Percentiles rank a stretch among this genome's conserved stretches.
Evolutionary conservation across 1,140 invertebrate species (phyloP).

Genomic region (Agrilus planipennis): DNA sequence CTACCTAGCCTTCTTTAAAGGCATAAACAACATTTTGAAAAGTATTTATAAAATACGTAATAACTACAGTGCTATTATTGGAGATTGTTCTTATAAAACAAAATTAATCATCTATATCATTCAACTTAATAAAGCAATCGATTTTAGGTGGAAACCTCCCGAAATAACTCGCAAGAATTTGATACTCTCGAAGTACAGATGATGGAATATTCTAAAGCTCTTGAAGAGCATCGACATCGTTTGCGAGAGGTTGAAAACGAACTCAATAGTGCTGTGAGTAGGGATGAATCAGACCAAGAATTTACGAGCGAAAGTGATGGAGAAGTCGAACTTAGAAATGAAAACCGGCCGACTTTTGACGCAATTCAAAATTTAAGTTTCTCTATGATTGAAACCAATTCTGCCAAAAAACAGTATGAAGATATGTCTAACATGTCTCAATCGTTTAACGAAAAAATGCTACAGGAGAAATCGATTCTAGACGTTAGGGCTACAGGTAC

Average conservation of each 20-base stretch:
- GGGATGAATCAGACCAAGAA: constrained; percentile 30
- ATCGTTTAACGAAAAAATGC: constrained; percentile 31
- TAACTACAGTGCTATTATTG: too few relatives aligned
- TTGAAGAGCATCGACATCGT: constrained; percentile 24
- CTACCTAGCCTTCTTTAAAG: too few relatives aligned
- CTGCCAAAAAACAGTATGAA: constrained; percentile 14
- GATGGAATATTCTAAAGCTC: constrained; percentile 23
- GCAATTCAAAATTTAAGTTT: constrained; percentile 25
- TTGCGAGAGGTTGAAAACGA: constrained; percentile 25
- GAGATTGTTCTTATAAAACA: too few relatives aligned
- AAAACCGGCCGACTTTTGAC: constrained; percentile 14
- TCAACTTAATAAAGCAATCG: too few relatives aligned
- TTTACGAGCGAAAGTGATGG: constrained; percentile 30
- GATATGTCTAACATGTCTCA: constrained; percentile 30
- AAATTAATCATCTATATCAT: too few relatives aligned
- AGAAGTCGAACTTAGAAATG: constrained; percentile 26
- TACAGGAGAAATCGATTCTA: constrained; percentile 29
- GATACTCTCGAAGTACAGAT: constrained; percentile 27
- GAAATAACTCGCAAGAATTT: constrained; percentile 23
- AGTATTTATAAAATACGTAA: too few relatives aligned
- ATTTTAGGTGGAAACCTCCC: background rate
- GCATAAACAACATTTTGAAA: too few relatives aligned
- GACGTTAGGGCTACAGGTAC: too few relatives aligned
- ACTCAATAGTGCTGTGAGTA: constrained; percentile 16
- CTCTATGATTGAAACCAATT: constrained; percentile 26